Percentiles rank a stretch among this genome's conserved stretches.
These are phyloP conservation scores for Drosophila parabipectinata DNA, from an alignment of 1,140 invertebrate genomes.

Conservation along the genomic window DNA sequence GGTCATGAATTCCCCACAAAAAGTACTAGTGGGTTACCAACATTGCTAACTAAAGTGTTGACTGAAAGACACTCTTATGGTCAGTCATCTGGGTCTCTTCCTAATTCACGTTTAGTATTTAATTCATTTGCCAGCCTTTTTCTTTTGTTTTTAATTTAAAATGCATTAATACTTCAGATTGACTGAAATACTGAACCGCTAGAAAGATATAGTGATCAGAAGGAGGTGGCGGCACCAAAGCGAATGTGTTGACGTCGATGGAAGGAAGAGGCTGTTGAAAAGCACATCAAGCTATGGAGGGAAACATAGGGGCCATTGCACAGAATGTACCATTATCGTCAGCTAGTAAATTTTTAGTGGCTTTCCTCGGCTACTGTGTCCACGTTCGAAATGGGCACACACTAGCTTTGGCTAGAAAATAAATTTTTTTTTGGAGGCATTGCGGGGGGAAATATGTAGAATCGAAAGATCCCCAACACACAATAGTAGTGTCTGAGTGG, in stretches of 20 bases:
- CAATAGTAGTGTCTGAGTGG: neutral
- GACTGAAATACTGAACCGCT: neutral
- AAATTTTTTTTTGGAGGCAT: slow-evolving; percentile 4
- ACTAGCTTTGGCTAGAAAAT: slow-evolving; percentile 9
- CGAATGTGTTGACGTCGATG: slow-evolving; percentile 49
- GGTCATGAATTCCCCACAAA: slow-evolving; percentile 33
- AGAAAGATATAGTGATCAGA: neutral
- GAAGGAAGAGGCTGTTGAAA: slow-evolving; percentile 60
- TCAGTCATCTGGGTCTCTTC: neutral
- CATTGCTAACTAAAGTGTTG: neutral
- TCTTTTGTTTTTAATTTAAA: slow-evolving; percentile 43
- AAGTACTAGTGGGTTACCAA: neutral
- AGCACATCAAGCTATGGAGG: slow-evolving; percentile 21
- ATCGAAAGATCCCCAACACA: neutral
- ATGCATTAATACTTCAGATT: slow-evolving; percentile 58
- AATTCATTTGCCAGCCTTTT: neutral
- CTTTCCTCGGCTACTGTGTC: slow-evolving; percentile 33
- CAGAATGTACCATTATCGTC: slow-evolving; percentile 59
- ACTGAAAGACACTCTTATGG: slow-evolving; percentile 13
- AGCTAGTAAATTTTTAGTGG: slow-evolving; percentile 65
- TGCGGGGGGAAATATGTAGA: neutral
- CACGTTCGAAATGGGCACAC: slow-evolving; percentile 33
- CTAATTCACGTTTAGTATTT: too few species aligned
- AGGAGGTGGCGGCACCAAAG: neutral
- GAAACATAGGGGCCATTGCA: slow-evolving; percentile 19